Base-by-base conservation (phyloP, 2,113 vertebrate species). In the Arvicanthis niloticus region DNA sequence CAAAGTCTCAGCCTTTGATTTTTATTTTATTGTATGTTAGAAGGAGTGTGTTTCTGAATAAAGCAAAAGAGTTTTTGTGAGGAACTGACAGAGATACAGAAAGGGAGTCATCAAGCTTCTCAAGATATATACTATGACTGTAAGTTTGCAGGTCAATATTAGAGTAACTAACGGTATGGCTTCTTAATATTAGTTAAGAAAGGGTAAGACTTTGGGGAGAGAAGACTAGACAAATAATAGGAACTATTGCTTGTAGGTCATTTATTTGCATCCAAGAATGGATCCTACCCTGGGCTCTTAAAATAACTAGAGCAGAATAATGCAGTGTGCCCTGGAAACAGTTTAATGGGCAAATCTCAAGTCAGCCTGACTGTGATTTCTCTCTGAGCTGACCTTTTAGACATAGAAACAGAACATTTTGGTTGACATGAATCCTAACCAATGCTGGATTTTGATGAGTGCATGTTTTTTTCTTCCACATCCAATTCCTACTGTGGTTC, bases 281-380 rank as follows among this genome's bases (percentile, higher is more conserved):
- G 3, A 94, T 89, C 19, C n/a, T 56, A 92, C 45, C 78, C 13
- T 87, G 65, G 21, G 8, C 88, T 93, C 75, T 88, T 80, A 90
- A 96, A 91, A 93, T 67, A 94, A 91, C 37, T 73, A 53, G 37
- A 97, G 72, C 26, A 85, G 78, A 94, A 88, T 75, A 88, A 84
- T 87, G 2, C 45, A 37, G 31, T 93, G 29, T 88, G 9, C 76
- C 42, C 62, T 90, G 56, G 42, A 91, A 95, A 91, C 21, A 76
- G 17, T 82, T 86, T 91, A 88, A 89, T 87, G 78, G 56, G 42
- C n/a, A 94, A 81, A 89, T 7, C 31, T 82, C 68, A 88, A 82
- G 56, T 68, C 48, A 89, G 24, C 15, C 40, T 94, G 87, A 11
- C 22, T 89, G 40, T 58, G 62, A 16, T 88, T 89, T 40, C 53